phyloP scores from a whole-genome alignment of 2,797 vertebrate species.

The Notolabrus celidotus region DNA sequence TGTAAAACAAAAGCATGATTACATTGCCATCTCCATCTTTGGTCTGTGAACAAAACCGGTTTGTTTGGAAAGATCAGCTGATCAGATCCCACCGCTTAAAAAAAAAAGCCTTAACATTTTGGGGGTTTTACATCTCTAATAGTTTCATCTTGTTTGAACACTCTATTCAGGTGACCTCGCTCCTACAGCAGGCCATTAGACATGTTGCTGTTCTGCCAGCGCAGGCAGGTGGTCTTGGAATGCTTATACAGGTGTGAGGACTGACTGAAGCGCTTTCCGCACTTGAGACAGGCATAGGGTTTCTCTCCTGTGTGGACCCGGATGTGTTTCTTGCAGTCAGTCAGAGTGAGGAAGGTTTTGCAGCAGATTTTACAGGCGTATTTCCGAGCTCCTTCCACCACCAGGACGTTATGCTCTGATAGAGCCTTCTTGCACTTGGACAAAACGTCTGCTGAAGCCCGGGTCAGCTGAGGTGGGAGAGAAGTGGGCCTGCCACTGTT shows the following conservation, averaged over 20 bases:
- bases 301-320: conserved; percentile 98
- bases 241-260: conserved; percentile 99
- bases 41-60: conserved; percentile 47
- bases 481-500: conserved; percentile 67
- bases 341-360: conserved; percentile 97
- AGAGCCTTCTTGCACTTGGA: conserved; percentile 99
- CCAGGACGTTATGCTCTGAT: conserved; percentile 97
- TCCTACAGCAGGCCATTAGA: conserved; percentile 90
- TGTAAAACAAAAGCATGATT: conserved; percentile 6
- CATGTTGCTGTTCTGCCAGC: conserved; percentile 97
- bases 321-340: conserved; percentile 99
- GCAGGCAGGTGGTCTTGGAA: conserved; percentile 97
- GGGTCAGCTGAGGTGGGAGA: conserved; percentile 91
- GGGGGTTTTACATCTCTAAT: background rate
- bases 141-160: background rate
- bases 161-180: background rate
- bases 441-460: conserved; percentile 96
- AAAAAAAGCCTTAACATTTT: conserved; percentile 2
- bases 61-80: conserved; percentile 10
- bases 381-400: conserved; percentile 97
- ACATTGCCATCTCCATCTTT: conserved; percentile 51
- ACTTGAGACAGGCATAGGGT: conserved; percentile 98
- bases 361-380: conserved; percentile 99
- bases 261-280: conserved; percentile 97
- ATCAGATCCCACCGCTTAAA: conserved; percentile 4